Conservation (phyloP, 2,797 vertebrate genomes). For the Cottoperca gobio region DNA sequence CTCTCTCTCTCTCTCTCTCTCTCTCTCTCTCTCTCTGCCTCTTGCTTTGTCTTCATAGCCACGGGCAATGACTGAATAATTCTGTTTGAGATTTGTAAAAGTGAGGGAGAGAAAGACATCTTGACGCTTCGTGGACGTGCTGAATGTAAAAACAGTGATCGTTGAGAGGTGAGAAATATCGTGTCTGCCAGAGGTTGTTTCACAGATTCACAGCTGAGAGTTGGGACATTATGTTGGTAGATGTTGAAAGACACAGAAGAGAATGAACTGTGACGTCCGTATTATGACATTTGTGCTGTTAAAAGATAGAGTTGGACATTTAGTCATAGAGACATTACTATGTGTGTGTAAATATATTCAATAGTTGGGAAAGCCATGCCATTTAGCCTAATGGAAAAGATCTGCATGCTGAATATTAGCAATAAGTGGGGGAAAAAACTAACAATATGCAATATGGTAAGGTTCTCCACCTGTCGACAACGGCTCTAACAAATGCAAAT, state of each 20-base stretch:
- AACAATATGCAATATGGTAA: background rate
- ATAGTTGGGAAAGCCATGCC: background rate
- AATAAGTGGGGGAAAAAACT: background rate
- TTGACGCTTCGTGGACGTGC: constrained; percentile 39
- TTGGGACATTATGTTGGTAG: constrained; percentile 48
- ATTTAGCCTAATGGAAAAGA: background rate
- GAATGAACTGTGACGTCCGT: constrained; percentile 33
- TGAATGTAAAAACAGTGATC: constrained; percentile 72
- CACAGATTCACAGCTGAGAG: constrained; percentile 42
- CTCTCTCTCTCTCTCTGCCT: constrained; percentile 47
- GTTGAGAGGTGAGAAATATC: constrained; percentile 61
- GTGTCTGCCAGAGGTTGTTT: constrained; percentile 61
- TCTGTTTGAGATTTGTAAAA: constrained; percentile 81
- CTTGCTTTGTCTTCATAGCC: constrained; percentile 77
- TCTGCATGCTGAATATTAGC: background rate
- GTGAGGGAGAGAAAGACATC: constrained; percentile 69
- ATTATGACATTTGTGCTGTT: constrained; percentile 18
- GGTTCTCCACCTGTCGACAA: background rate
- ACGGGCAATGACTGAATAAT: constrained; percentile 79
- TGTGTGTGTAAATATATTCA: background rate
- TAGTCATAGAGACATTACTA: background rate
- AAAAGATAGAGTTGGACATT: constrained; percentile 16
- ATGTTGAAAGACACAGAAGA: constrained; percentile 46
- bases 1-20: constrained; percentile 10
- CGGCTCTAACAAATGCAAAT: background rate